These are phyloP conservation scores for Xyliphius kryptos DNA, from an alignment of 2,113 vertebrate species.

Conservation along the genomic window DNA sequence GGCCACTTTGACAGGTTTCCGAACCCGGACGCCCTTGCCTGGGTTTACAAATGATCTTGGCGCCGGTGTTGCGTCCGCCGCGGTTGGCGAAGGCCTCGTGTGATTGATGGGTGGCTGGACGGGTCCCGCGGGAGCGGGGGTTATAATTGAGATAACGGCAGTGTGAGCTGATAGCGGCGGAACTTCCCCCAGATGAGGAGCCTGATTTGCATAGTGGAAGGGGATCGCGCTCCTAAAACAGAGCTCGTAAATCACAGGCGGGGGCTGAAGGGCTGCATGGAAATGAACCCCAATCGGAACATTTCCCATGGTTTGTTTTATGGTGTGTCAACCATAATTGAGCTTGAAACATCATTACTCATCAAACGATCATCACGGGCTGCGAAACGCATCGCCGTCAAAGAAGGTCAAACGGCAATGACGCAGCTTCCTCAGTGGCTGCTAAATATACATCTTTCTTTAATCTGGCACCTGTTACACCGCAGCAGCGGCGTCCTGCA, in stretches of 20 bases:
- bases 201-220: conserved; percentile 25
- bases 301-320: conserved; percentile 9
- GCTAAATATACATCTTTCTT: not conserved
- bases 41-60: conserved; percentile 11
- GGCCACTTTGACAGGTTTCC: not conserved
- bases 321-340: conserved; percentile 5
- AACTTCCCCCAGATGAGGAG: conserved; percentile 2
- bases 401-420: not conserved
- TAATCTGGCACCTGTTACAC: too few species aligned
- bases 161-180: conserved; percentile 13
- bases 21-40: not conserved
- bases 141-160: conserved; percentile 23
- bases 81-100: conserved; percentile 7
- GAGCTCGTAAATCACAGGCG: conserved; percentile 23
- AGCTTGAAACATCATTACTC: not conserved
- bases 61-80: not conserved
- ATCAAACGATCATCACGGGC: not conserved
- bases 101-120: conserved; percentile 23
- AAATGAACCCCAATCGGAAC: conserved; percentile 6
- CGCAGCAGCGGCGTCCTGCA: too few species aligned
- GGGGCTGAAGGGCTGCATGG: conserved; percentile 7
- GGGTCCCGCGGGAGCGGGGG: conserved; percentile 20
- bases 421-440: not conserved
- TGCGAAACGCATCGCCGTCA: not conserved
- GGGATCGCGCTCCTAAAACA: conserved; percentile 1